phyloP scores from a whole-genome alignment of 2,888 invertebrate genomes.

The Campopleginae sp. region DNA sequence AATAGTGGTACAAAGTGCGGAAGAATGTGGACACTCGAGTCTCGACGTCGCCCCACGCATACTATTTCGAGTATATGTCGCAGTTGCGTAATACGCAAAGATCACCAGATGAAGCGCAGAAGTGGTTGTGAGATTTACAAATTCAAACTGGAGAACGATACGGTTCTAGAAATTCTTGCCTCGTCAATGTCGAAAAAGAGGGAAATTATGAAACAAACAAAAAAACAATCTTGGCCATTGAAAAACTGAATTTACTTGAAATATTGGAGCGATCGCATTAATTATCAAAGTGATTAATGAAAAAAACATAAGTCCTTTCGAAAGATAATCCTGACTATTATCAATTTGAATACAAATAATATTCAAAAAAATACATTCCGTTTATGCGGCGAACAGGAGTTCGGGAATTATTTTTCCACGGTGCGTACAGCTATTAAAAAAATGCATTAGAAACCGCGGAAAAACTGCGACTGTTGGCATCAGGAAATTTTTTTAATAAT shows the following conservation, averaged over 20 bases:
- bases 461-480: too few species aligned
- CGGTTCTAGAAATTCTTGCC: background rate
- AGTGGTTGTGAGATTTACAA: constrained; percentile 17
- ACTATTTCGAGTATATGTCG: constrained; percentile 77
- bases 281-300: background rate
- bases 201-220: background rate
- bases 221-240: too few species aligned
- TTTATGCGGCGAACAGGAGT: too few species aligned
- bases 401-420: too few species aligned
- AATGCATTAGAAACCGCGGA: background rate
- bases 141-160: constrained; percentile 40
- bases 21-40: constrained; percentile 42
- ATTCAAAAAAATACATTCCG: background rate
- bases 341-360: background rate
- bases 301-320: background rate
- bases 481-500: background rate
- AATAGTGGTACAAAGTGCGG: constrained; percentile 24
- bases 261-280: background rate
- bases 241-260: background rate
- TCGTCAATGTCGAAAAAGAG: background rate
- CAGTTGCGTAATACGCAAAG: constrained; percentile 58
- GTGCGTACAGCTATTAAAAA: background rate
- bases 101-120: constrained; percentile 38
- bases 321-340: background rate
- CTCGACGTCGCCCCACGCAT: constrained; percentile 71